Percentiles rank a stretch among this genome's conserved stretches.
Conservation (phyloP, 1,140 invertebrate species). For the Condylostylus longicornis region DNA sequence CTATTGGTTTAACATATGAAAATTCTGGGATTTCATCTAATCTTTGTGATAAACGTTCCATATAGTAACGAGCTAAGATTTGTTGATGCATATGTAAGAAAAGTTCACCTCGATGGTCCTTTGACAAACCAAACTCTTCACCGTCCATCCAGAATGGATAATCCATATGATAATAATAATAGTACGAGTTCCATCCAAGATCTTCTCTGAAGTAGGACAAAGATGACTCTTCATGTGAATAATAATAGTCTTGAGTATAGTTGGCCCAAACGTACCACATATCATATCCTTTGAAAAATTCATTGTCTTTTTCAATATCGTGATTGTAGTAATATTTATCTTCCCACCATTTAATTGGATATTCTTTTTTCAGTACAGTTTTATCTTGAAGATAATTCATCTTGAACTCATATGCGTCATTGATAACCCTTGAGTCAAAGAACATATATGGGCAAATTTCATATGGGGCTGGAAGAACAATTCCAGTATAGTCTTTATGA, state of each 20-base stretch:
- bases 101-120: slow-evolving; percentile 41
- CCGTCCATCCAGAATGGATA: slow-evolving; percentile 49
- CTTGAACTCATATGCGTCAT: slow-evolving; percentile 38
- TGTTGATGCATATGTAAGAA: slow-evolving; percentile 44
- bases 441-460: slow-evolving; percentile 47
- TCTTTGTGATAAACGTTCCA: slow-evolving; percentile 47
- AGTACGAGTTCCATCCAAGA: slow-evolving; percentile 49
- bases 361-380: not conserved
- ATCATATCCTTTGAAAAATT: slow-evolving; percentile 57
- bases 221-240: slow-evolving; percentile 40
- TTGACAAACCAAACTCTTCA: slow-evolving; percentile 36
- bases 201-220: slow-evolving; percentile 60
- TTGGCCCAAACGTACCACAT: too few species aligned
- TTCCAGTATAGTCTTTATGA: slow-evolving; percentile 37
- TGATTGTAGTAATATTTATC: slow-evolving; percentile 37
- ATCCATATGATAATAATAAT: slow-evolving; percentile 49
- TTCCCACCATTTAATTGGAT: too few species aligned
- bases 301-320: slow-evolving; percentile 42
- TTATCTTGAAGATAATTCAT: slow-evolving; percentile 28
- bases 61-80: slow-evolving; percentile 44
- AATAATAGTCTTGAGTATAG: slow-evolving; percentile 38
- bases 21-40: slow-evolving; percentile 44
- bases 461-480: slow-evolving; percentile 43
- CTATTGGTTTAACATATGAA: slow-evolving; percentile 35
- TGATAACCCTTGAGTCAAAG: slow-evolving; percentile 40